Base-by-base conservation (phyloP, 2,113 vertebrate genomes). In the Psilopsiagon aurifrons region DNA sequence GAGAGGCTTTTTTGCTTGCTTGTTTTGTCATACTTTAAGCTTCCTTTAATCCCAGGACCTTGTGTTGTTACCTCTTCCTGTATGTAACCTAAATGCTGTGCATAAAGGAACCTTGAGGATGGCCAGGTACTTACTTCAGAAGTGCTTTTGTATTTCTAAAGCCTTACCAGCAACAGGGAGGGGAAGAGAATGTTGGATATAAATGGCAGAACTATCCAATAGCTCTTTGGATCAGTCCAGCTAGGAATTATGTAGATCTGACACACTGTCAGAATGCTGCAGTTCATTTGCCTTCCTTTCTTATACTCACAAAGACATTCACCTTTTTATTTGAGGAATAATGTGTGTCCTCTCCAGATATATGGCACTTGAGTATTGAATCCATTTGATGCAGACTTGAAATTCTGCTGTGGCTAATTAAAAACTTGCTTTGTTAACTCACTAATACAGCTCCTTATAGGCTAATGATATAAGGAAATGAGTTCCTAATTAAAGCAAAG, bases 401-500 rank as follows among this genome's bases (percentile, higher is more conserved):
- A 78, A 69, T 86, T 91, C 79, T 94, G 39, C 68, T 62, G 35
- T 64, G 52, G 43, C 76, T 92, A 84, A 90, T 94, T 86, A 90
- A 94, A 95, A 82, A 88, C 31, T 88, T 63, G 35, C 52, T 62
- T 83, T 86, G 51, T 68, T 92, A 83, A 74, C 39, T 91, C 81
- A 59, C 22, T 88, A 78, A 49, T 81, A 29, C 33, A 83, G 64
- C 31, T 92, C 69, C 86, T 78, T 79, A 25, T 17, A 89, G 86
- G 78, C 80, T 64, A 39, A 71, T 59, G 67, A 62, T 64, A 73
- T 8, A 25, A 70, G 62, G 76, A 91, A 90, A 37, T 73, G 19
- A 66, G 13, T 64, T 92, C 77, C 79, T 90, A 86, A 88, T 94
- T 88, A 27, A 95, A 74, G 43, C 83, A 68, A 41, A 96, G 67